A percentile compares a stretch with the other conserved stretches of the same genome.
Evolutionary conservation across 2,113 vertebrate species (phyloP).

Genomic region (Polypterus bichir): DNA sequence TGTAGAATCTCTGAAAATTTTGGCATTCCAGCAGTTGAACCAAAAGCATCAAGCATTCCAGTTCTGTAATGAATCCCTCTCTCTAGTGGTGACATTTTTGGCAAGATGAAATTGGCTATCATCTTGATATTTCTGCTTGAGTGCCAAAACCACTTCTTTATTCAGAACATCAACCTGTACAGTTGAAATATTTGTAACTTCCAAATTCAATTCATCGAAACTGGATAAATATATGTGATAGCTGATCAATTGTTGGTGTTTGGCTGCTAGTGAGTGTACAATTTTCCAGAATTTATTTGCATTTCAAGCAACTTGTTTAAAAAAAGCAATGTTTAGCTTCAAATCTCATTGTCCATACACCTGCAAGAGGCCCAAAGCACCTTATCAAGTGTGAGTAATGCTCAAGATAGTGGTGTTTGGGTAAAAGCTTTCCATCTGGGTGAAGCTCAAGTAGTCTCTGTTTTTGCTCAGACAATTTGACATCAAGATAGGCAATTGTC

Average conservation of each 20-base stretch:
- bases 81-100: no score
- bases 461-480: conserved; percentile 19
- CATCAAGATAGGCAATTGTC: conserved; percentile 19
- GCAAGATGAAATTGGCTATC: no score
- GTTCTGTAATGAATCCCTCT: no score
- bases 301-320: neutral
- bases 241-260: neutral
- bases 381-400: neutral
- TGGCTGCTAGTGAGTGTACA: neutral
- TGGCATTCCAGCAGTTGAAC: no score
- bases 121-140: conserved; percentile 1
- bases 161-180: conserved; percentile 19
- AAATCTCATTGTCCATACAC: conserved; percentile 4
- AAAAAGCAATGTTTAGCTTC: neutral
- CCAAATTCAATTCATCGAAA: no score
- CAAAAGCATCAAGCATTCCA: no score
- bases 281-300: neutral
- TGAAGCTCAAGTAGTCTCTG: conserved; percentile 14
- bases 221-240: conserved; percentile 2
- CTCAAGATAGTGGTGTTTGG: conserved; percentile 3
- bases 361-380: conserved; percentile 1
- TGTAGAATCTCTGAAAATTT: no score
- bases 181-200: conserved; percentile 18
- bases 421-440: neutral
- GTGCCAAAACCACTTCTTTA: conserved; percentile 6